phyloP scores from a whole-genome alignment of 2,797 vertebrate genomes.

The Sarcoramphus papa region DNA sequence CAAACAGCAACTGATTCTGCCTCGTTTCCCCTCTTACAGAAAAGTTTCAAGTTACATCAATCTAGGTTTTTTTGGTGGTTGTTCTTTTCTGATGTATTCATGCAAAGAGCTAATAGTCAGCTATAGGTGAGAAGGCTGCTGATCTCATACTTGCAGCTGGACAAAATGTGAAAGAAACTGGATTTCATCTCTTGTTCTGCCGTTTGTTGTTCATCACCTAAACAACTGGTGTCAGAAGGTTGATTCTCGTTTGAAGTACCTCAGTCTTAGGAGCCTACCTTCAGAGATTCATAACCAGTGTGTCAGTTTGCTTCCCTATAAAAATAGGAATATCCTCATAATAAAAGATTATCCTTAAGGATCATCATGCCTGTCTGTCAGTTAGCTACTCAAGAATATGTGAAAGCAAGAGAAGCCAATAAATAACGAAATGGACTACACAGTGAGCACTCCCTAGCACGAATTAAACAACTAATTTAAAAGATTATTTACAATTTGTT shows the following conservation, averaged over 20 bases:
- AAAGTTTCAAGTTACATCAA: neutral
- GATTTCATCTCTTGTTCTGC: neutral
- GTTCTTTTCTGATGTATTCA: neutral
- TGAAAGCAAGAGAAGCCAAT: neutral
- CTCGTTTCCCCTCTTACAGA: neutral
- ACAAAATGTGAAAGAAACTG: neutral
- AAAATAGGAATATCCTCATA: neutral
- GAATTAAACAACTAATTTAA: neutral
- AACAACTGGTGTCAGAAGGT: neutral
- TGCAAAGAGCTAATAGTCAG: neutral
- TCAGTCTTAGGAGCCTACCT: neutral
- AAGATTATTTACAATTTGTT: neutral
- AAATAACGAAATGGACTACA: neutral
- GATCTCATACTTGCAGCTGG: neutral
- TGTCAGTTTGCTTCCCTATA: neutral
- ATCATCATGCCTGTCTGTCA: neutral
- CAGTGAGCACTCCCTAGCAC: neutral
- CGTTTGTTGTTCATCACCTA: neutral
- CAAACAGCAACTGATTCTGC: neutral
- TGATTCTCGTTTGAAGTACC: neutral
- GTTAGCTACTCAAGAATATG: neutral
- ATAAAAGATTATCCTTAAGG: neutral
- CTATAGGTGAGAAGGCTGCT: neutral
- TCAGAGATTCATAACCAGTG: neutral
- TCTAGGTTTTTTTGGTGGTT: neutral